Base-by-base conservation (phyloP, 2,797 vertebrate species). In the Cuculus canorus region DNA sequence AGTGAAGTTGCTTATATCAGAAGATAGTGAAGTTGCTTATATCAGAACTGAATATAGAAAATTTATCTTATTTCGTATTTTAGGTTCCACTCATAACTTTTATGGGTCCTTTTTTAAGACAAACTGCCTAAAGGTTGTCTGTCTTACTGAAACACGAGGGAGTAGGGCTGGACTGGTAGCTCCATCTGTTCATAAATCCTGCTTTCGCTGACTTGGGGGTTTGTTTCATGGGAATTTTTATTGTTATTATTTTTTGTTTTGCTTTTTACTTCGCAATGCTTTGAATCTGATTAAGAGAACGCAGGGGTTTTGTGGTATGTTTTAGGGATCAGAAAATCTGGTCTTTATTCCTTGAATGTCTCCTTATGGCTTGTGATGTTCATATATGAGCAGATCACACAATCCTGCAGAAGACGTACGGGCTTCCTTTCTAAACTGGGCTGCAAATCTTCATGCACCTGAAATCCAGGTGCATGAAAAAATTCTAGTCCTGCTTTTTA, bases 201-300 rank as follows among this genome's bases (percentile, higher is more conserved):
- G 8, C 39, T 73, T 76, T 84, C 70, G 16, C 33, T 61, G 52
- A 57, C 37, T 86, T 76, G 43, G 30, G 11, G 28, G 0, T 9
- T 28, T 63, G 9, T 60, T 69, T 66, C 0, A 0, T 4, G 9
- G 15, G 5, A 2, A n/a, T n/a, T 0, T 4, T 10, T 25, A 9
- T 30, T 35, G 5, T 19, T 3, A 1, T 6, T 61, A 61, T 32
- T 10, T 8, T 65, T 56, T 17, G 6, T 2, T 83, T 93, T 92
- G 10, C 15, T 52, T 80, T 88, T 77, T 39, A 2, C 32, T 79
- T 81, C 68, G 35, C 11, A 7, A 1, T 59, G 33, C 57, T 80
- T 88, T 81, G 27, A 53, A 50, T 48, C 41, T 24, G 50, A 68
- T 73, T 39, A 25, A 77, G 39, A 30, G 54, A 32, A 73, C 10